Base-by-base conservation (phyloP, 37 sponge, comb jelly and placozoan species). In the Amphimedon queenslandica region DNA sequence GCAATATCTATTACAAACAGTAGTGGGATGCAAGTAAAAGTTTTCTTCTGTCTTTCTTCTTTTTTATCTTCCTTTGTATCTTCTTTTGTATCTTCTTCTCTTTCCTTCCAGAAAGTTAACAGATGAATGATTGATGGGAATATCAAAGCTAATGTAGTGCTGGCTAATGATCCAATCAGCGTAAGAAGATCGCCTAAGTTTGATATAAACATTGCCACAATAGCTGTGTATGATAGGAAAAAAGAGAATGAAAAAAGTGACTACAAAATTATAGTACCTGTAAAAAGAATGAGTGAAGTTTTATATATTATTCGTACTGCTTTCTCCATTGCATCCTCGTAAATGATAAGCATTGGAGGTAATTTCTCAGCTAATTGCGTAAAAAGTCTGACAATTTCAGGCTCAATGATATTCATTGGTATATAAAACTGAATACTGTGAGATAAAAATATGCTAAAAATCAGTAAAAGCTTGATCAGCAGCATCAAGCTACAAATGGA, bases 131-230 rank as follows among this genome's bases (percentile, higher is more conserved):
- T 58, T 11, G 97, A 57, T 13, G 97, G 97, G 77, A 96, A 93
- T 55, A 93, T 84, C 77, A 93, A 56, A 58, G 93, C 91, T 32
- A 96, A 85, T 8, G 86, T 71, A 76, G 77, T 73, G 73, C 93
- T 87, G 70, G 88, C 89, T 31, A 79, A 23, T 2, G 97, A 90
- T 47, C 97, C 97, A 39, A 96, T 75, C 25, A 96, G 91, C 25
- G 88, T 75, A n/a, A 96, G 84, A 60, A 92, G 74, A 56, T 83
- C 82, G 51, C 69, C 92, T 21, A 94, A 71, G n/a, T 81, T 72
- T 63, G 93, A 89, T 20, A 83, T 39, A 30, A 23, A 63, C 16
- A 84, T 5, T 1, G 93, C 89, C 39, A 90, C 20, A 2, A 60
- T 66, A 47, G 80, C 93, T 92, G 71, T 27, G 53, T 13, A 42